Base-by-base conservation (phyloP, 30 jellyfish, hydroid and myxozoan species). In the Aurelia aurita complex sp. Pacific region DNA sequence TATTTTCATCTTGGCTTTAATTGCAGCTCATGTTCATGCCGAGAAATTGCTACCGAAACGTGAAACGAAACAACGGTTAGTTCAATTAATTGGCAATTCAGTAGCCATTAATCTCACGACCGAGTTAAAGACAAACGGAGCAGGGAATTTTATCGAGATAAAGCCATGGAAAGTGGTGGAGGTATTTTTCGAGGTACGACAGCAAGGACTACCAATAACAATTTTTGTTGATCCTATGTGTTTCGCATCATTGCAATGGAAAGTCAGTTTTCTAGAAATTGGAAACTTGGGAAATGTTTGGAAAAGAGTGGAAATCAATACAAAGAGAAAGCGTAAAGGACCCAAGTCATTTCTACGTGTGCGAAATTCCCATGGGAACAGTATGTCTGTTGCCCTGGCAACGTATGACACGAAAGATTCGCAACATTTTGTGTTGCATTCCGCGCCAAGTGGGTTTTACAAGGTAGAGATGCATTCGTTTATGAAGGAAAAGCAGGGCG, bases 361-460 rank as follows among this genome's bases (percentile, higher is more conserved):
- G 53, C 73, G 43, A 36, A 74, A 83, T 40, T 64, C 86, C 64
- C 34, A 69, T 38, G 78, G 67, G 35, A 73, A 72, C 74, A 61
- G 86, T 18, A 42, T 62, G 60, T 52, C 85, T 73, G 78, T 74
- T 40, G 92, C 83, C 34, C 70, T 83, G 51, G 92, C 92, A 33
- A 57, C 65, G 50, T 83, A 83, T 71, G 85, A 64, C 67, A 36
- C 92, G 23, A 60, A 38, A 52, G 92, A 83, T 23, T 73, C 84
- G 11, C 81, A 64, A 64, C 50, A 38, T 29, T 83, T 83, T 53
- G 29, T 51, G 64, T 77, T 83, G 73, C 46, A 74, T n/a, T 60
- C 78, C 7, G 92, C 92, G 29, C 92, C 92, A 12, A 42, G 60
- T 61, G 92, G 92, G 2, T 62, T 83, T 23, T 83, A 83, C 82